phyloP scores from a whole-genome alignment of 2,113 vertebrate species.

The Morone chrysops region DNA sequence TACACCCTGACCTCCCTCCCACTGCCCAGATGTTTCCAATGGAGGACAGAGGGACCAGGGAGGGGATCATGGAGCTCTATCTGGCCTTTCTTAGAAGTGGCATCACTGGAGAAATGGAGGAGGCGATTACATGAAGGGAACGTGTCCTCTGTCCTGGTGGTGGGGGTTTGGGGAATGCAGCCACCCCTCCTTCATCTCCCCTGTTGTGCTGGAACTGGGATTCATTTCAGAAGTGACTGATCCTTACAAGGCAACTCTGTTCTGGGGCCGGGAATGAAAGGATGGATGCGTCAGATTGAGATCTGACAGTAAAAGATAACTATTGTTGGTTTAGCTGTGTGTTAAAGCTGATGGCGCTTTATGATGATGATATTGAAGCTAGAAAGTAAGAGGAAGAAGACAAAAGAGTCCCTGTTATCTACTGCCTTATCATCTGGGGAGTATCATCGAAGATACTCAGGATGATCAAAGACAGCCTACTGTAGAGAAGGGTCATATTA shows the following conservation, averaged over 20 bases:
- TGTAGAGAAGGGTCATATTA: slow-evolving; percentile 59
- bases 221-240: slow-evolving; percentile 70
- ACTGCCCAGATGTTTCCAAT: slow-evolving; percentile 81
- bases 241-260: slow-evolving; percentile 61
- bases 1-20: slow-evolving; percentile 55
- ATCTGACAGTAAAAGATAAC: slow-evolving; percentile 36
- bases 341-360: not conserved
- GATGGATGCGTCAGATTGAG: slow-evolving; percentile 41
- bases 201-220: slow-evolving; percentile 61
- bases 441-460: slow-evolving; percentile 27
- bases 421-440: slow-evolving; percentile 40
- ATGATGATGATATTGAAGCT: slow-evolving; percentile 19
- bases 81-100: slow-evolving; percentile 71
- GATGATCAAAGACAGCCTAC: slow-evolving; percentile 72
- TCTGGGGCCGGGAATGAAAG: slow-evolving; percentile 30
- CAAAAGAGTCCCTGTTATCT: slow-evolving; percentile 39
- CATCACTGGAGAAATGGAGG: slow-evolving; percentile 59
- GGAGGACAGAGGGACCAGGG: slow-evolving; percentile 58
- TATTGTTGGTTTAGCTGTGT: slow-evolving; percentile 19
- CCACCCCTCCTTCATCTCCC: slow-evolving; percentile 57
- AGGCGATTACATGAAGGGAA: slow-evolving; percentile 60
- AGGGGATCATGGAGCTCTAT: slow-evolving; percentile 42
- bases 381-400: slow-evolving; percentile 16
- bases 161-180: slow-evolving; percentile 56
- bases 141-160: slow-evolving; percentile 61